Evolutionary conservation across 2,888 invertebrate genomes (phyloP).

Genomic region (Coecobrya sp.): DNA sequence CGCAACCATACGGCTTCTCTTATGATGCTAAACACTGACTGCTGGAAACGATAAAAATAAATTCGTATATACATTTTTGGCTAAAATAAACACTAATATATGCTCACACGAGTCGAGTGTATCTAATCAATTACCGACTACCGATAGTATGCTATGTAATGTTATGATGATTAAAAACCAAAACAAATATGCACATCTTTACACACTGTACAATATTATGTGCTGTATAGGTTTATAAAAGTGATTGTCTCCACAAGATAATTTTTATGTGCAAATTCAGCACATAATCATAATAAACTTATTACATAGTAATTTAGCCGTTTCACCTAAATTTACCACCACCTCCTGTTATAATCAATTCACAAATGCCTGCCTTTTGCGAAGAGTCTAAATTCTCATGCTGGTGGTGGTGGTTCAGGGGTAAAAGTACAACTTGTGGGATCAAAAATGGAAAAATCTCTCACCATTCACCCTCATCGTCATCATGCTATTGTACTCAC

Average conservation of each 20-base stretch:
- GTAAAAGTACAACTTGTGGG: conserved; percentile 57
- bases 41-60: background rate
- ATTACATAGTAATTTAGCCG: background rate
- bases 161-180: conserved; percentile 6
- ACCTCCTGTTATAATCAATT: background rate
- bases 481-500: conserved; percentile 8
- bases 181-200: conserved; percentile 2
- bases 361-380: background rate
- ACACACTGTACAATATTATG: background rate
- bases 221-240: no score
- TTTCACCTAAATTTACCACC: background rate
- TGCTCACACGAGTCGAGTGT: background rate
- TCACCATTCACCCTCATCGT: background rate
- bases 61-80: background rate
- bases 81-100: background rate
- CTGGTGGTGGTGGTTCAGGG: conserved; percentile 52
- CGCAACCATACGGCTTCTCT: conserved; percentile 14
- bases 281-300: background rate
- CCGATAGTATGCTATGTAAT: background rate
- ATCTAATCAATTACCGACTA: background rate
- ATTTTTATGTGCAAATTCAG: background rate
- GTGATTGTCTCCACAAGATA: background rate
- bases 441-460: conserved; percentile 36
- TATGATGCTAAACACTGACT: no score
- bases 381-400: conserved; percentile 13